Conservation (phyloP, 2,113 vertebrate species). For the Stomatorhinus ivindoensis region DNA sequence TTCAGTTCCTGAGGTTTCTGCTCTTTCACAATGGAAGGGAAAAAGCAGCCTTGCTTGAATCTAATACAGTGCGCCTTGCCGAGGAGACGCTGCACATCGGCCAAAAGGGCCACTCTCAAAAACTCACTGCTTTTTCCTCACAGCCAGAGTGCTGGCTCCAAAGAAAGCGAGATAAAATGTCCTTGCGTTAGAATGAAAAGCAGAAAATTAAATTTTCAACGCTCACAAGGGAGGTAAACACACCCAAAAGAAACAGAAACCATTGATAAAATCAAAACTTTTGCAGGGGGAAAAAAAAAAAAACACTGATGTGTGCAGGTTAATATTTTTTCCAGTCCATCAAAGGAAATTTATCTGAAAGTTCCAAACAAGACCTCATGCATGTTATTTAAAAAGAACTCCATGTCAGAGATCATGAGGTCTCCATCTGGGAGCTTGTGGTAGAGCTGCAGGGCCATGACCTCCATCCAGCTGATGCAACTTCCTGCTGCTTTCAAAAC, state of each 20-base stretch:
- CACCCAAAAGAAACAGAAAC: conserved; percentile 12
- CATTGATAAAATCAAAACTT: conserved; percentile 16
- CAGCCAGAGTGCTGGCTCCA: conserved; percentile 17
- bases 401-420: conserved; percentile 83
- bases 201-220: conserved; percentile 31
- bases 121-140: conserved; percentile 37
- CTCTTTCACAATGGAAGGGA: background rate
- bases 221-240: conserved; percentile 28
- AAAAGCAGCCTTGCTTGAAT: conserved; percentile 36
- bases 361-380: conserved; percentile 51
- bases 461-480: conserved; percentile 78
- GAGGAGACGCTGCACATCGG: conserved; percentile 56
- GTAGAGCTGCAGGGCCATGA: conserved; percentile 74
- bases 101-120: conserved; percentile 32
- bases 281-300: background rate
- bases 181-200: conserved; percentile 12
- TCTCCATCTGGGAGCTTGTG: conserved; percentile 84
- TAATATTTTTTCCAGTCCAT: conserved; percentile 35
- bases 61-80: conserved; percentile 43
- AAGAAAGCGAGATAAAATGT: conserved; percentile 27
- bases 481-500: conserved; percentile 98
- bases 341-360: conserved; percentile 25
- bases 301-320: background rate
- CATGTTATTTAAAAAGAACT: conserved; percentile 68
- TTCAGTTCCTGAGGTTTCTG: background rate